phyloP scores from a whole-genome alignment of 2,888 invertebrate genomes.

The Blera fallax region DNA sequence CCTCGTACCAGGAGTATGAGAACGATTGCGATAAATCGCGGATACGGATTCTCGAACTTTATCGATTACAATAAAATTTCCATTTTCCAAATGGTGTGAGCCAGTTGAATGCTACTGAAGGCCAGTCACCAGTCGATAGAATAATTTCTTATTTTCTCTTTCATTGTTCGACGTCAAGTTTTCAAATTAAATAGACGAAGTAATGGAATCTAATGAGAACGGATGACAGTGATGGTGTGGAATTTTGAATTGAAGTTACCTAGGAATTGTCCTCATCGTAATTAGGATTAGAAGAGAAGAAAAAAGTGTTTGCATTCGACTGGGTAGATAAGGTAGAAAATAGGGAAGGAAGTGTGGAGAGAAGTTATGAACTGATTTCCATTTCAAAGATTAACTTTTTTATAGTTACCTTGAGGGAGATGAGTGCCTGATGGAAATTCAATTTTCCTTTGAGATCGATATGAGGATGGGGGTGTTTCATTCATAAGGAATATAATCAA shows the following conservation, averaged over 20 bases:
- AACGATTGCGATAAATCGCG: slow-evolving; percentile 25
- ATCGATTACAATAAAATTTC: slow-evolving; percentile 64
- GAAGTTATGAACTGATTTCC: background rate
- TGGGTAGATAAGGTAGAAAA: background rate
- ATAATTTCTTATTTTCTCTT: slow-evolving; percentile 30
- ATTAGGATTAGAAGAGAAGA: background rate
- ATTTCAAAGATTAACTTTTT: background rate
- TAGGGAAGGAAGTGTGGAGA: background rate
- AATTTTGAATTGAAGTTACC: slow-evolving; percentile 38
- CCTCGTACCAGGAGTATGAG: background rate
- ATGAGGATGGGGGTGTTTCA: no score
- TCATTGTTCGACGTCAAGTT: slow-evolving; percentile 16
- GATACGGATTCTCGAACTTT: slow-evolving; percentile 51
- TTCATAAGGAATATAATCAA: no score
- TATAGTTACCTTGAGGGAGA: background rate
- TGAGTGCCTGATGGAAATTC: background rate
- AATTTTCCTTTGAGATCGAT: background rate
- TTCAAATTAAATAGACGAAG: slow-evolving; percentile 21
- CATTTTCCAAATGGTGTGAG: slow-evolving; percentile 33
- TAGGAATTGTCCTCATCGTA: background rate
- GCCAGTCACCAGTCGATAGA: background rate
- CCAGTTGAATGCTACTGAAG: background rate
- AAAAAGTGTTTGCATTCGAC: background rate
- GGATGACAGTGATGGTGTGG: background rate
- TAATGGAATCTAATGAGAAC: slow-evolving; percentile 33